These are phyloP conservation scores for Pygoscelis adeliae DNA, from an alignment of 2,113 vertebrate species.

Conservation along the genomic window DNA sequence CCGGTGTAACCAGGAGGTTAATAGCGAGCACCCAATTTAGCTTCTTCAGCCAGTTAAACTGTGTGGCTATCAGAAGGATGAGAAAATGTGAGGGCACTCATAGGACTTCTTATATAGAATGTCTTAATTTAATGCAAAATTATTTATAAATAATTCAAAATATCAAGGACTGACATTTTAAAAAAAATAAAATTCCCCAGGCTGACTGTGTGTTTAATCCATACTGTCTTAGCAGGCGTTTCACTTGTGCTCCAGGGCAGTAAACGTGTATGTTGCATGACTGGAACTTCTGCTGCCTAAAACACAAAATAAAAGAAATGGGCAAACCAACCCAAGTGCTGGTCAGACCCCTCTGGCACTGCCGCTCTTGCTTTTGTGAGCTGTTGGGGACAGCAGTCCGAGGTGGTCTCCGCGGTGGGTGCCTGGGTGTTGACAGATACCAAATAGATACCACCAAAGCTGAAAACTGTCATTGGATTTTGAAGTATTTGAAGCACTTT, in stretches of 20 bases:
- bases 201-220: neutral
- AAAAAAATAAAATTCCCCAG: neutral
- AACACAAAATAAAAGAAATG: neutral
- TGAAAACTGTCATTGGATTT: neutral
- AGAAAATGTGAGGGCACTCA: neutral
- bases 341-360: neutral
- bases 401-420: neutral
- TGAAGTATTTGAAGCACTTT: neutral
- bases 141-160: neutral
- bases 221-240: neutral
- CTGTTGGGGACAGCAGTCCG: neutral
- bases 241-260: neutral
- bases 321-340: neutral
- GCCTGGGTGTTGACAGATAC: neutral
- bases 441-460: too few relatives aligned
- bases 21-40: neutral
- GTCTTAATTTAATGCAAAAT: neutral
- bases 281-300: neutral
- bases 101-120: neutral
- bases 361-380: neutral
- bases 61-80: neutral
- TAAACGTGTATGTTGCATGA: rapidly evolving
- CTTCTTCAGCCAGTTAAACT: neutral
- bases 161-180: neutral
- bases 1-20: neutral